These are phyloP conservation scores for Vicugna pacos DNA, from an alignment of 2,113 vertebrate genomes.

Conservation along the genomic window DNA sequence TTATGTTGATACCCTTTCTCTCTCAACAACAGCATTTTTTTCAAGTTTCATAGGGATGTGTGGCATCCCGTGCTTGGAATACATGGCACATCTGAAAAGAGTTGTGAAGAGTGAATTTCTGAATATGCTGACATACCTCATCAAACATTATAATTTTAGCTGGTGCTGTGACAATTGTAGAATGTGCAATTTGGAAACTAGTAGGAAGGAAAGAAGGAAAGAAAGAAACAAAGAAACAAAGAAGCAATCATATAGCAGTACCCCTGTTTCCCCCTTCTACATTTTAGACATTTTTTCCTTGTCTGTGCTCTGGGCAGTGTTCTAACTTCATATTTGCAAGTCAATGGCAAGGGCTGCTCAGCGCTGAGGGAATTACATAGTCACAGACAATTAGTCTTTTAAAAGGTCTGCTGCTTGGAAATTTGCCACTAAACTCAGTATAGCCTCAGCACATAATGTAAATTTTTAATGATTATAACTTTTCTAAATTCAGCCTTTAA, in stretches of 20 bases:
- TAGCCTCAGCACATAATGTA: conserved; percentile 77
- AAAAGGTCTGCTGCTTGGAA: conserved; percentile 80
- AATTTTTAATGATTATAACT: conserved; percentile 85
- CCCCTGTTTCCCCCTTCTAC: background rate
- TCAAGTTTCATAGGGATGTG: background rate
- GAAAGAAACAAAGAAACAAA: conserved; percentile 31
- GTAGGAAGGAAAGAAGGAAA: background rate
- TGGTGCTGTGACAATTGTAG: accelerated
- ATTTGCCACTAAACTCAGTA: conserved; percentile 48
- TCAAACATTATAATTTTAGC: background rate
- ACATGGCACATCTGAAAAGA: conserved; percentile 4
- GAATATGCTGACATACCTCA: conserved; percentile 24
- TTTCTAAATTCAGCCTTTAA: conserved; percentile 83
- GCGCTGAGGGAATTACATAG: conserved; percentile 73
- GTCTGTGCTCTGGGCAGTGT: conserved; percentile 72
- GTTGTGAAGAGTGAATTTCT: background rate
- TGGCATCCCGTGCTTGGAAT: conserved; percentile 14
- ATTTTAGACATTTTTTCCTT: conserved; percentile 29
- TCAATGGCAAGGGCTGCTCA: conserved; percentile 51
- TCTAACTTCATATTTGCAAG: conserved; percentile 76
- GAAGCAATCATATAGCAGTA: background rate
- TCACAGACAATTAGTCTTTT: conserved; percentile 83
- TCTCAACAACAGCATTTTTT: background rate
- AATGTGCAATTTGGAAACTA: conserved; percentile 2
- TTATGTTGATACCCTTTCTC: background rate